Conservation (phyloP, 2,113 vertebrate species). For the Atherinomorus stipes region DNA sequence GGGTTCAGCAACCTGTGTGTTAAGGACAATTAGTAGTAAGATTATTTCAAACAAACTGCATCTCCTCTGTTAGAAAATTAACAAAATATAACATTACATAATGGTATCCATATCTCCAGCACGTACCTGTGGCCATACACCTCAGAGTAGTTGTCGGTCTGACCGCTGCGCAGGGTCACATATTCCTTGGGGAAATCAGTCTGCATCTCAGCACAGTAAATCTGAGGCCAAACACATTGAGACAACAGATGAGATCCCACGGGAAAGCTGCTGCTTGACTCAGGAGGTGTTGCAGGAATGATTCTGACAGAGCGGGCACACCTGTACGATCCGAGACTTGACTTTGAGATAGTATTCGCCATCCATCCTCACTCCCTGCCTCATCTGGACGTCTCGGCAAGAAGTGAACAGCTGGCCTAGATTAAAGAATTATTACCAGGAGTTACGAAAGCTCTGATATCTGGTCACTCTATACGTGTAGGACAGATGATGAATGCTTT, state of each 20-base stretch:
- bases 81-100: not conserved
- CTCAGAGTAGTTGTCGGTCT: constrained; percentile 97
- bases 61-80: not conserved
- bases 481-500: not conserved
- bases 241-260: constrained; percentile 23
- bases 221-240: constrained; percentile 77
- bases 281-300: constrained; percentile 10
- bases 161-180: constrained; percentile 89
- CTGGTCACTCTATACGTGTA: not conserved
- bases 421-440: constrained; percentile 36
- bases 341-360: constrained; percentile 91
- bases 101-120: not conserved
- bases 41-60: not conserved
- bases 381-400: constrained; percentile 91
- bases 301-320: constrained; percentile 64
- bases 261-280: constrained; percentile 13
- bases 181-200: constrained; percentile 91
- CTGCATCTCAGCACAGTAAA: constrained; percentile 93
- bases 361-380: constrained; percentile 85
- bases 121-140: constrained; percentile 90
- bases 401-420: constrained; percentile 88
- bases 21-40: not conserved
- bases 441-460: not conserved
- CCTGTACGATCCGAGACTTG: constrained; percentile 89
- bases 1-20: constrained; percentile 89